Evolutionary conservation across 1,140 invertebrate genomes (phyloP).

Genomic region (Limonius californicus): DNA sequence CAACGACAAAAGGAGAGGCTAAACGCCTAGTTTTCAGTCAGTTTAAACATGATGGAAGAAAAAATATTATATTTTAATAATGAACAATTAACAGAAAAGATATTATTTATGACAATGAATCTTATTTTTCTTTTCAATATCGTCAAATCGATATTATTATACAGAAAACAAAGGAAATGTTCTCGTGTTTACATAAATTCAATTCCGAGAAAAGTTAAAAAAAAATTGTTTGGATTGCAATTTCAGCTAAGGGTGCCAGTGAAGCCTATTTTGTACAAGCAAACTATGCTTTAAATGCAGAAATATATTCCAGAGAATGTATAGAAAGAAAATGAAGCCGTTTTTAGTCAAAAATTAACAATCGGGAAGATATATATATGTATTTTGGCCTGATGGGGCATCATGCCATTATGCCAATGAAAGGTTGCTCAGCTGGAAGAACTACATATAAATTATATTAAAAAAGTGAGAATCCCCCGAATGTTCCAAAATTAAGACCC

Average conservation of each 20-base stretch:
- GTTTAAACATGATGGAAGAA: neutral
- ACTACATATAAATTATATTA: neutral
- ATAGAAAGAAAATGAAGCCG: neutral
- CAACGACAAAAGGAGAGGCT: neutral
- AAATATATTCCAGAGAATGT: neutral
- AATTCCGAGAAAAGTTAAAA: neutral
- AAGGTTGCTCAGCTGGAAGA: neutral
- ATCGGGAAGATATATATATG: neutral
- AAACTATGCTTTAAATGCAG: neutral
- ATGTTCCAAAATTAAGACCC: neutral
- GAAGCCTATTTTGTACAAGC: neutral
- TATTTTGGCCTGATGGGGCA: neutral
- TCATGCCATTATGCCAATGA: neutral
- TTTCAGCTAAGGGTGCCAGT: neutral
- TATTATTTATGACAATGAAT: too few relatives aligned
- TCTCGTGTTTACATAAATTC: neutral
- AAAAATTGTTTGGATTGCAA: neutral
- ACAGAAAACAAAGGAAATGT: neutral
- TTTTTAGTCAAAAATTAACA: too few relatives aligned
- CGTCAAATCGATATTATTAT: neutral
- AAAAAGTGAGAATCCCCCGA: neutral
- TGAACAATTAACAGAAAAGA: neutral
- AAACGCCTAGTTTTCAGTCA: neutral
- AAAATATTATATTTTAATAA: neutral
- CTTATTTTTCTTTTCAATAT: too few relatives aligned